Evolutionary conservation across 2,113 vertebrate genomes (phyloP).

Genomic region (Toxotes chatareus): DNA sequence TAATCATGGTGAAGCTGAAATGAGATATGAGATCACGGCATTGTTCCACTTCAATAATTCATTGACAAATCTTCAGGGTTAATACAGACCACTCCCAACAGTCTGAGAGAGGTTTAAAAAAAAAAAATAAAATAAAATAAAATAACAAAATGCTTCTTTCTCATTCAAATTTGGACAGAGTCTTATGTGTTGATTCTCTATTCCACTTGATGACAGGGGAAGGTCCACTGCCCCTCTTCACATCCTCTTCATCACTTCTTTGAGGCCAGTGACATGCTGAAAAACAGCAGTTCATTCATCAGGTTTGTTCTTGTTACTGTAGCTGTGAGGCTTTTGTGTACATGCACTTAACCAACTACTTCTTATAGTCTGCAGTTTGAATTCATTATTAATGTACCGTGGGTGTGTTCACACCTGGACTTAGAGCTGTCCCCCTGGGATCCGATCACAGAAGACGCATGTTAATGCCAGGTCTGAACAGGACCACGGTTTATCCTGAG

Average conservation of each 20-base stretch:
- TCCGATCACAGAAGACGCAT: too few species aligned
- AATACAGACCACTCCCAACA: background rate
- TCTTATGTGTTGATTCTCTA: conserved; percentile 5
- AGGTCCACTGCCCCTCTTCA: background rate
- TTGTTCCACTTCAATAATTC: background rate
- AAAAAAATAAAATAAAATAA: background rate
- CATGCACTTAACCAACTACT: background rate
- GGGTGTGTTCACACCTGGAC: too few species aligned
- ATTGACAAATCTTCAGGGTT: background rate
- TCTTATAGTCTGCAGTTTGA: too few species aligned
- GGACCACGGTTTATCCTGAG: background rate
- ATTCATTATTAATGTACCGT: too few species aligned
- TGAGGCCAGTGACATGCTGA: conserved; percentile 36
- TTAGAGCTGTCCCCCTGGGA: too few species aligned
- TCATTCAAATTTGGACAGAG: background rate
- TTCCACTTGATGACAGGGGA: background rate
- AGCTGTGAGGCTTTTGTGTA: background rate
- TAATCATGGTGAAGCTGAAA: background rate
- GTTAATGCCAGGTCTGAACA: too few species aligned
- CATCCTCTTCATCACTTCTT: conserved; percentile 55
- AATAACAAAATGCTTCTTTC: background rate
- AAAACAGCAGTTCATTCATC: conserved; percentile 36
- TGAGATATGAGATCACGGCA: background rate
- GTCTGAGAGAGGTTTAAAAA: conserved; percentile 5
- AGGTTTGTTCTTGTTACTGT: background rate